phyloP scores from a whole-genome alignment of 1,140 invertebrate species.

The Anastrepha obliqua region DNA sequence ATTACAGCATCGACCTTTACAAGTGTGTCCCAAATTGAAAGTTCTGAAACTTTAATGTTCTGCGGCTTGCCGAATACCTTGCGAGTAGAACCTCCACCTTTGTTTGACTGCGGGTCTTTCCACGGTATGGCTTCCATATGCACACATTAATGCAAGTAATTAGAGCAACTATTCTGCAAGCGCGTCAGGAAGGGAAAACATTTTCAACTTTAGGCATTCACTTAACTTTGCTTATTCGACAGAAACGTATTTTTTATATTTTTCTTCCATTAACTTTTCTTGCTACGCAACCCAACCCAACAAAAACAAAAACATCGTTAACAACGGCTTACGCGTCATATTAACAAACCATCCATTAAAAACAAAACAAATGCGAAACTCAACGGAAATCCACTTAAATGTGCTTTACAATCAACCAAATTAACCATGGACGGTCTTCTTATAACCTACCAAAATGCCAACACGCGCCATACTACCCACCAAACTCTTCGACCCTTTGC shows the following conservation, averaged over 20 bases:
- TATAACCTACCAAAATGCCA: neutral
- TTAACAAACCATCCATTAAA: conserved; percentile 36
- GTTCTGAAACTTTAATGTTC: too few relatives aligned
- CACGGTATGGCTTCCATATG: too few relatives aligned
- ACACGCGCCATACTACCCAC: neutral
- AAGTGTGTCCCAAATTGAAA: too few relatives aligned
- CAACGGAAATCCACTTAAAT: conserved; percentile 54
- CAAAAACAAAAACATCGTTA: neutral
- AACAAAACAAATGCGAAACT: conserved; percentile 16
- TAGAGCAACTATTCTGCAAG: conserved; percentile 23
- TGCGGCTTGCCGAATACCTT: too few relatives aligned
- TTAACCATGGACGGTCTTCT: conserved; percentile 23
- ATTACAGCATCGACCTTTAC: too few relatives aligned
- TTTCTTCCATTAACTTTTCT: neutral
- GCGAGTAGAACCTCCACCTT: too few relatives aligned
- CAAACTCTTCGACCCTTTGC: neutral
- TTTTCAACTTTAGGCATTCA: neutral
- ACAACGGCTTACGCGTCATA: conserved; percentile 24
- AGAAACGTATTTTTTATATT: conserved; percentile 21
- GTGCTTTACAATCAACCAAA: conserved; percentile 58
- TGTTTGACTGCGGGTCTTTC: too few relatives aligned
- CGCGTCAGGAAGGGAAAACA: neutral
- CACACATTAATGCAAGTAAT: neutral
- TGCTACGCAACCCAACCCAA: neutral
- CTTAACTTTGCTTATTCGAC: neutral